These are phyloP conservation scores for Ardeotis arabs DNA, from an alignment of 2,113 vertebrate species.

Conservation along the genomic window DNA sequence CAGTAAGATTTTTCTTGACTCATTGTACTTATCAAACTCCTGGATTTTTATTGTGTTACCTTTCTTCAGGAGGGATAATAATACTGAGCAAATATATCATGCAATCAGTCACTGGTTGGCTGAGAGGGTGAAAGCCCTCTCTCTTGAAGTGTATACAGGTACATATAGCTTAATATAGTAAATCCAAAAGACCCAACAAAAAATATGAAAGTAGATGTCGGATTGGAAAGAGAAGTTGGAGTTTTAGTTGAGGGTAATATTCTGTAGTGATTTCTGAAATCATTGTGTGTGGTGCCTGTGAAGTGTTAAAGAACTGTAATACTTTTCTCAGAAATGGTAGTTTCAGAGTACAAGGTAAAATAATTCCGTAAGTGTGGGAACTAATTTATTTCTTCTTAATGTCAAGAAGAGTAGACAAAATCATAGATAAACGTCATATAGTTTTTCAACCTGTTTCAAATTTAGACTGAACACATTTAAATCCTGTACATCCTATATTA, in stretches of 20 bases:
- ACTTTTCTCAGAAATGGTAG: background rate
- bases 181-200: background rate
- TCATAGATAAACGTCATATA: background rate
- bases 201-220: background rate
- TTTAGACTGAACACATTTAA: background rate
- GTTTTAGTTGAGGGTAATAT: background rate
- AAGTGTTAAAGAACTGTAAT: background rate
- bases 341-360: background rate
- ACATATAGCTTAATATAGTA: background rate
- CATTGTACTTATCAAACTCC: background rate
- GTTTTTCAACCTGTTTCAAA: background rate
- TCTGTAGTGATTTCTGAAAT: background rate
- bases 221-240: background rate
- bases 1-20: background rate
- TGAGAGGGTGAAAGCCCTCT: background rate
- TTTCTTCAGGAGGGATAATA: background rate
- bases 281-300: background rate
- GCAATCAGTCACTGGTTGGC: background rate
- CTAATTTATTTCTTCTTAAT: background rate
- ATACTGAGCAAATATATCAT: background rate
- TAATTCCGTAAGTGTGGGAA: background rate
- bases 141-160: background rate
- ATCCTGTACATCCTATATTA: background rate
- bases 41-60: background rate
- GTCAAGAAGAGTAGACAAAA: background rate